Percentiles rank a stretch among this genome's conserved stretches.
phyloP scores from a whole-genome alignment of 2,113 vertebrate genomes.

The Eolophus roseicapilla region DNA sequence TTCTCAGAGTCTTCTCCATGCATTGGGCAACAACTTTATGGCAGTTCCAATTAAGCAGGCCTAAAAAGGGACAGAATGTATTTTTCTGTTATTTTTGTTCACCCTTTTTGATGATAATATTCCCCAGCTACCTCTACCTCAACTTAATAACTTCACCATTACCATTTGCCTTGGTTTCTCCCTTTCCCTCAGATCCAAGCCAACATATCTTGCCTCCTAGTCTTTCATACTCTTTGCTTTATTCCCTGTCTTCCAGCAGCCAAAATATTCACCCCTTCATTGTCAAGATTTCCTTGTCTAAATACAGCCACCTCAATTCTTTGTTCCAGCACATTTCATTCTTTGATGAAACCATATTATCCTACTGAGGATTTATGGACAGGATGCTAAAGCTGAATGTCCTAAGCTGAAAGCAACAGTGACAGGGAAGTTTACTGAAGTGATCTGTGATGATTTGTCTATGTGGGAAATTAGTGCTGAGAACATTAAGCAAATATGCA shows the following conservation, averaged over 20 bases:
- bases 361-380: background rate
- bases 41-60: background rate
- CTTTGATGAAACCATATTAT: background rate
- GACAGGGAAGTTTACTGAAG: background rate
- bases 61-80: background rate
- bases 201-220: rapidly evolving
- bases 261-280: background rate
- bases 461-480: background rate
- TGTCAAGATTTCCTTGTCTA: background rate
- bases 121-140: background rate
- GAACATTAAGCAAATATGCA: background rate
- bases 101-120: background rate
- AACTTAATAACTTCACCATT: background rate
- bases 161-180: background rate
- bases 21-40: background rate
- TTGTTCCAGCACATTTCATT: background rate
- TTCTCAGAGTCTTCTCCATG: background rate
- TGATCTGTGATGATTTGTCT: background rate
- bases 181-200: background rate
- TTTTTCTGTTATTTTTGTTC: background rate
- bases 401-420: background rate
- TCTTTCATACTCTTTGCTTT: background rate
- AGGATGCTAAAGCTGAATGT: background rate
- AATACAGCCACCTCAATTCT: background rate
- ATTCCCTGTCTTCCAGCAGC: background rate